A percentile compares a stretch with the other conserved stretches of the same genome.
phyloP scores from a whole-genome alignment of 2,797 vertebrate genomes.

The Rhynchonycteris naso region DNA sequence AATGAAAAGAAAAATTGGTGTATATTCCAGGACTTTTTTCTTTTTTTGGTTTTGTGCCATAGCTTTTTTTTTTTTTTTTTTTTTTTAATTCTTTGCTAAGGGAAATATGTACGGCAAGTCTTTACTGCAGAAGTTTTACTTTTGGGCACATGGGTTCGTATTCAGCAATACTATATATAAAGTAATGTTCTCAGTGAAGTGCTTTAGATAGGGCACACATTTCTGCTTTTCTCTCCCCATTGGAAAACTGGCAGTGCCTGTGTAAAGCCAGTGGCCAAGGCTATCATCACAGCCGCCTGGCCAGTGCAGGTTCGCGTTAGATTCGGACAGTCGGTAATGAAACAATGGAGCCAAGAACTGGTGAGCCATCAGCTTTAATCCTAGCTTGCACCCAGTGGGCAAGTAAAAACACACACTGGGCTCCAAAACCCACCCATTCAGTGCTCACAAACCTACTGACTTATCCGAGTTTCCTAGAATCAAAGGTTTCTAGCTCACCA shows the following conservation, averaged over 20 bases:
- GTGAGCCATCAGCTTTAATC: too few species aligned
- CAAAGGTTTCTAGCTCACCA: too few species aligned
- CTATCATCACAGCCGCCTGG: too few species aligned
- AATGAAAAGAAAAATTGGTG: conserved; percentile 80
- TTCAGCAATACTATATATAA: background rate
- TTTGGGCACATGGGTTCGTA: background rate
- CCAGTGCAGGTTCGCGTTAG: too few species aligned
- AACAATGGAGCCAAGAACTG: too few species aligned
- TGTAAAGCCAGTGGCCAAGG: too few species aligned
- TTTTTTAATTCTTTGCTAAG: conserved; percentile 2
- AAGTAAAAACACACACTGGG: too few species aligned
- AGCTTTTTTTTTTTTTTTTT: conserved; percentile 29
- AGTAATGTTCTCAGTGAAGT: background rate
- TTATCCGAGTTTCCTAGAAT: too few species aligned
- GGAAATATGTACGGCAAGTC: background rate
- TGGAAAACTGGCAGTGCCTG: background rate
- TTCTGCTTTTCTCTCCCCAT: background rate
- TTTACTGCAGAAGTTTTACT: conserved; percentile 49
- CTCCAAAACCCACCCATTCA: too few species aligned
- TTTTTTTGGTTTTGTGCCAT: conserved; percentile 20
- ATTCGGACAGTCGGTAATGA: too few species aligned
- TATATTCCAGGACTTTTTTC: conserved; percentile 68
- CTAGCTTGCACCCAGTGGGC: too few species aligned
- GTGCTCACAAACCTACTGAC: too few species aligned
- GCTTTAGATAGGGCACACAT: background rate